A percentile compares a stretch with the other conserved stretches of the same genome.
Conservation (phyloP, 2,888 invertebrate species). For the Chrysolina haemoptera region DNA sequence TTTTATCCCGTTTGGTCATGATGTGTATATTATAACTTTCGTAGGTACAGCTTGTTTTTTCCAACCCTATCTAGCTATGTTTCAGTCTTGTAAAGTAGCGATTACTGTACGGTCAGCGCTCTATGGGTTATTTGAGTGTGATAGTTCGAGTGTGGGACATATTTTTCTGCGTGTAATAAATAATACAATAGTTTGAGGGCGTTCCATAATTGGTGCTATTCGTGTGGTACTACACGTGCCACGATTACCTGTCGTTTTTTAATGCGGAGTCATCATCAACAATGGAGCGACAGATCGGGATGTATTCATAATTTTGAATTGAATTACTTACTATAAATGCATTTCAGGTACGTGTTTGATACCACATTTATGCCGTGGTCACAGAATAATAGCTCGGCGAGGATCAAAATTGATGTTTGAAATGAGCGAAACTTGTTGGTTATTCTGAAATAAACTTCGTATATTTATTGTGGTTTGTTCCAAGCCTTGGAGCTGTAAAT, state of each 20-base stretch:
- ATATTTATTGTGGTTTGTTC: too few species aligned
- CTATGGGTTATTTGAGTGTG: too few species aligned
- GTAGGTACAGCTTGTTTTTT: too few species aligned
- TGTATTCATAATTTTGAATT: conserved; percentile 43
- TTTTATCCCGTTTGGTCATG: too few species aligned
- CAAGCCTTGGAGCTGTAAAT: too few species aligned
- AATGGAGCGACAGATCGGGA: conserved; percentile 39
- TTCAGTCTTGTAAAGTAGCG: too few species aligned
- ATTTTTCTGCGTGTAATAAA: conserved; percentile 8
- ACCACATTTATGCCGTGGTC: neutral
- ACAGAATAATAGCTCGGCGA: neutral
- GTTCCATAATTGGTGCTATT: conserved; percentile 61
- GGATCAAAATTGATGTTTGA: too few species aligned
- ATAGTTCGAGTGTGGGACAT: too few species aligned
- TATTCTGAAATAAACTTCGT: too few species aligned
- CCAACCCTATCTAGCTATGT: too few species aligned
- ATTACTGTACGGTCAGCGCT: too few species aligned
- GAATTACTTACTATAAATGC: conserved; percentile 26
- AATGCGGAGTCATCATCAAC: conserved; percentile 50
- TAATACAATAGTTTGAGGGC: conserved; percentile 64
- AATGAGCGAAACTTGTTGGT: neutral
- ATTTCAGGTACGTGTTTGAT: neutral
- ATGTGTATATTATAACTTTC: too few species aligned
- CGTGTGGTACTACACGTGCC: conserved; percentile 61
- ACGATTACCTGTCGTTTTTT: conserved; percentile 59